Evolutionary conservation across 2,797 vertebrate species (phyloP).

Genomic region (Lithobates sylvaticus): DNA sequence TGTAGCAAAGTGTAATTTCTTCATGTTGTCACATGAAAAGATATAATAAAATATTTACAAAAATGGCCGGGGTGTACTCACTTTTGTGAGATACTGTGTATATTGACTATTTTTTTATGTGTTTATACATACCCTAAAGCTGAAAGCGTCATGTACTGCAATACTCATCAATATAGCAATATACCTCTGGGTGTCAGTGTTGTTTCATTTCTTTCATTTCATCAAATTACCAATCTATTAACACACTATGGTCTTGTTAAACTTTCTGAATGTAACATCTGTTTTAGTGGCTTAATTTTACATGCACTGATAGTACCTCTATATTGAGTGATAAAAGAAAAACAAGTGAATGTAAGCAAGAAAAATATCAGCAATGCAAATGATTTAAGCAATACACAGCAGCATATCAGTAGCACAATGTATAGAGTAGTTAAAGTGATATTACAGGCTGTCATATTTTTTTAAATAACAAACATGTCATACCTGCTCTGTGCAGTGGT

Average conservation of each 20-base stretch:
- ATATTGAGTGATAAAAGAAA: not conserved
- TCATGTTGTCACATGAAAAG: too few relatives aligned
- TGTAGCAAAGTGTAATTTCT: too few relatives aligned
- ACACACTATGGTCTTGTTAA: not conserved
- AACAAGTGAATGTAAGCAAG: not conserved
- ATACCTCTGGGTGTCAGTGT: conserved; percentile 8
- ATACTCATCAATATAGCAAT: not conserved
- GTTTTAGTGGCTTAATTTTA: not conserved
- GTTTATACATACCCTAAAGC: not conserved
- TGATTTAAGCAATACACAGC: too few relatives aligned
- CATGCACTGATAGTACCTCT: not conserved
- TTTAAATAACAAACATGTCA: too few relatives aligned
- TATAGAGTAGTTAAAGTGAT: too few relatives aligned
- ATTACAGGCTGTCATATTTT: too few relatives aligned
- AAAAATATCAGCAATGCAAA: too few relatives aligned
- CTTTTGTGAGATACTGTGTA: too few relatives aligned
- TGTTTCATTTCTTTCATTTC: conserved; percentile 1
- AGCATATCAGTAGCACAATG: too few relatives aligned
- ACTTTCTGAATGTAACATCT: not conserved
- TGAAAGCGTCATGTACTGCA: not conserved
- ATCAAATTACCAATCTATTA: not conserved
- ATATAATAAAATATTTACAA: too few relatives aligned
- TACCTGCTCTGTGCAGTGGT: too few relatives aligned
- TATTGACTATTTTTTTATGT: not conserved
- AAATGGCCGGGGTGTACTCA: too few relatives aligned